Percentiles rank a stretch among this genome's conserved stretches.
Conservation (phyloP, 2,113 vertebrate genomes). For the Centropus bengalensis region DNA sequence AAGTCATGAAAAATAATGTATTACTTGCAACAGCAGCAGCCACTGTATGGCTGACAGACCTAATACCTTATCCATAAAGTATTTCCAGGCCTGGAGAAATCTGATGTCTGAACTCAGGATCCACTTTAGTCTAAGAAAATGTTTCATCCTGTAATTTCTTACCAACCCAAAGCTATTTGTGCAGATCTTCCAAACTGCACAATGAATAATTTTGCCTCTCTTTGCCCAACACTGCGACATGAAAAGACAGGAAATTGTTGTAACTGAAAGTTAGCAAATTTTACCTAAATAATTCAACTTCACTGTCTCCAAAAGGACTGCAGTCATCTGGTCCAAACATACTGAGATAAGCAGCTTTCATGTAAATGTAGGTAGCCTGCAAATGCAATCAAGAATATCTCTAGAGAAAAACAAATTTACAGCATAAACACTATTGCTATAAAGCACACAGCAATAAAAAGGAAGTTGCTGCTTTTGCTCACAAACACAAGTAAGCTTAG, state of each 20-base stretch:
- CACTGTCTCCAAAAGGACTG: slow-evolving; percentile 89
- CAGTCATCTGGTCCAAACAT: slow-evolving; percentile 91
- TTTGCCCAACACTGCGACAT: not conserved
- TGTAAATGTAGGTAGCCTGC: slow-evolving; percentile 94
- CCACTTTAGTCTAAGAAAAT: not conserved
- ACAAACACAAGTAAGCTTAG: not conserved
- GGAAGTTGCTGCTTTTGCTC: not conserved
- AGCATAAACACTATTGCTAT: not conserved
- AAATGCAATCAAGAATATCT: slow-evolving; percentile 33
- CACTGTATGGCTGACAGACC: not conserved
- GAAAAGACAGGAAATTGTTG: not conserved
- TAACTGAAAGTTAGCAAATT: not conserved
- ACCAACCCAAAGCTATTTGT: not conserved
- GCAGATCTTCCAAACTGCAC: not conserved
- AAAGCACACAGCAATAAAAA: not conserved
- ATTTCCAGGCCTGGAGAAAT: not conserved
- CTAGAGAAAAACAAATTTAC: slow-evolving; percentile 1
- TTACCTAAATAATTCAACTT: slow-evolving; percentile 91
- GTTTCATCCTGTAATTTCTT: not conserved
- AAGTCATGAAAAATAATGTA: not conserved
- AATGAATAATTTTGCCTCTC: not conserved
- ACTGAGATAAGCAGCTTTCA: slow-evolving; percentile 98
- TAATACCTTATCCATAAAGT: not conserved
- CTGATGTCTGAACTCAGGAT: not conserved
- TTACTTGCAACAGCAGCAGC: not conserved